These are phyloP conservation scores for Scortum barcoo DNA, from an alignment of 2,113 vertebrate species.

Conservation along the genomic window DNA sequence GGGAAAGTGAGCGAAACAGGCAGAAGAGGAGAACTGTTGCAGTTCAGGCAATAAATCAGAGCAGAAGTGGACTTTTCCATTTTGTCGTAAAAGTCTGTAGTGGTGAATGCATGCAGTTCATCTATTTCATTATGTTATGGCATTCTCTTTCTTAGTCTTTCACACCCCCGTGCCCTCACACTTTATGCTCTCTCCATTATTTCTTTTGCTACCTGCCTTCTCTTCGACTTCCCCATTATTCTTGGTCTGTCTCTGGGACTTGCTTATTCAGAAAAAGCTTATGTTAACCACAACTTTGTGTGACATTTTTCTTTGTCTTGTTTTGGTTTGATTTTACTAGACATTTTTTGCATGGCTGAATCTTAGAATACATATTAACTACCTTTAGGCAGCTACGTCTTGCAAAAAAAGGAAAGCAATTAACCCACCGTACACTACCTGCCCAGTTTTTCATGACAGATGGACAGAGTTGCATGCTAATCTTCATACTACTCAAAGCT, in stretches of 20 bases:
- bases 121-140: constrained; percentile 55
- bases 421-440: not conserved
- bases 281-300: not conserved
- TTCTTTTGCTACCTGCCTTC: constrained; percentile 32
- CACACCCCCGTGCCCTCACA: not conserved
- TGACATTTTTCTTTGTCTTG: not conserved
- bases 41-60: constrained; percentile 68
- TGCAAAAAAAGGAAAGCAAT: not conserved
- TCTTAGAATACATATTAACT: not conserved
- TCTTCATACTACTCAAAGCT: not conserved
- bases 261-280: not conserved
- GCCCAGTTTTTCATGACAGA: not conserved
- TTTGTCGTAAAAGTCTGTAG: constrained; percentile 68
- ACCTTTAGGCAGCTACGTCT: not conserved
- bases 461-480: not conserved
- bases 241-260: constrained; percentile 3
- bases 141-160: constrained; percentile 21
- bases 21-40: constrained; percentile 35
- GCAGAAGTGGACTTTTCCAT: constrained; percentile 66
- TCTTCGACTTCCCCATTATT: not conserved
- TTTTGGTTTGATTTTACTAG: not conserved
- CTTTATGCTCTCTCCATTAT: constrained; percentile 22
- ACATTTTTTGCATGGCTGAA: not conserved
- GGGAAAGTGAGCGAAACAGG: constrained; percentile 45
- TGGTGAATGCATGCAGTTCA: constrained; percentile 53